phyloP scores from a whole-genome alignment of 1,140 invertebrate genomes.

The Cydia splendana region DNA sequence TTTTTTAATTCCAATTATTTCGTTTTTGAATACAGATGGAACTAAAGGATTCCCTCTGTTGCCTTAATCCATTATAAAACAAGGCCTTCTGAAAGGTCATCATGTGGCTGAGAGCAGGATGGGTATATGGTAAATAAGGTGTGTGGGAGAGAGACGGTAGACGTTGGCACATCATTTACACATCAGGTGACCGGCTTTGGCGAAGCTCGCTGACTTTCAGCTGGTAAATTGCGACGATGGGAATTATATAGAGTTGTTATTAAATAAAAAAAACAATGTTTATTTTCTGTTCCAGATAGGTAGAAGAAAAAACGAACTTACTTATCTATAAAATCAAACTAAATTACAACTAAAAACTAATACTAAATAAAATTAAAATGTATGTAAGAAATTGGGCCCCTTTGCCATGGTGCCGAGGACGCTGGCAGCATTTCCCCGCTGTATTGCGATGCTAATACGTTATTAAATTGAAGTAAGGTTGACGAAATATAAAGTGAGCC shows the following conservation, averaged over 20 bases:
- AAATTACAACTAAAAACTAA: too few relatives aligned
- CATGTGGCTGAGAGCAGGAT: constrained; percentile 38
- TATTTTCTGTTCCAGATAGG: too few relatives aligned
- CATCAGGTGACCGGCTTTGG: constrained; percentile 58
- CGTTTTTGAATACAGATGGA: constrained; percentile 34
- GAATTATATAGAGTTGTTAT: constrained; percentile 44
- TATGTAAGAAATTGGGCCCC: too few relatives aligned
- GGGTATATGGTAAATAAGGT: constrained; percentile 31
- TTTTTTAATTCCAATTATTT: constrained; percentile 32
- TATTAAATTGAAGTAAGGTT: too few relatives aligned
- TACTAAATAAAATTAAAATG: too few relatives aligned
- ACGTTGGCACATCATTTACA: constrained; percentile 57
- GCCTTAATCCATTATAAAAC: constrained; percentile 44
- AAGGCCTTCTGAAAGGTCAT: constrained; percentile 43
- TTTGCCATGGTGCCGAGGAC: too few relatives aligned
- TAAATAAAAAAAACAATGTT: too few relatives aligned
- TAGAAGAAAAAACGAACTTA: too few relatives aligned
- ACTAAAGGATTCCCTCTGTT: constrained; percentile 42
- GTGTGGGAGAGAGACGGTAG: constrained; percentile 43
- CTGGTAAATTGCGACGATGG: constrained; percentile 58
- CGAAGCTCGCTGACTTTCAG: constrained; percentile 51
- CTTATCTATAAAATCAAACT: too few relatives aligned
- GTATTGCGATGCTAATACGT: too few relatives aligned
- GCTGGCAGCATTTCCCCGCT: too few relatives aligned
- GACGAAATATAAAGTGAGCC: too few relatives aligned